phyloP scores from a whole-genome alignment of 2,797 vertebrate genomes.

The Oreochromis grahami region DNA sequence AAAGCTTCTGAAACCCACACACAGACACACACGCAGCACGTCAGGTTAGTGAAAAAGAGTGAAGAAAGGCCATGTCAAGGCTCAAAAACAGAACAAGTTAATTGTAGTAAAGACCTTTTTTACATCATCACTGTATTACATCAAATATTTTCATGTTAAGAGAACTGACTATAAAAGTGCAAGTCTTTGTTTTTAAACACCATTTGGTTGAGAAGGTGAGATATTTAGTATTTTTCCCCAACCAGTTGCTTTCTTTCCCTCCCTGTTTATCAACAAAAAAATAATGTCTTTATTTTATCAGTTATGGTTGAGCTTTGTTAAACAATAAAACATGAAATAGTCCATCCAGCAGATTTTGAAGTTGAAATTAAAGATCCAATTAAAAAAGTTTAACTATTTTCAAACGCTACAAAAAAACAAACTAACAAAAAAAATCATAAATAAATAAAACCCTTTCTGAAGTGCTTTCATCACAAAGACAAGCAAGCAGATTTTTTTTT shows the following conservation, averaged over 20 bases:
- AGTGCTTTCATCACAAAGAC: neutral
- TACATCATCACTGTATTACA: neutral
- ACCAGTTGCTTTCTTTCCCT: neutral
- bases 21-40: neutral
- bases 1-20: neutral
- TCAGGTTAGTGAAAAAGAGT: constrained; percentile 21
- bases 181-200: neutral
- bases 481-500: accelerated
- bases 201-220: neutral
- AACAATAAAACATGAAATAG: neutral
- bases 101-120: neutral
- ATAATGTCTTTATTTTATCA: neutral
- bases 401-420: neutral
- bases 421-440: neutral
- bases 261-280: neutral
- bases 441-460: neutral
- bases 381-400: neutral
- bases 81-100: neutral
- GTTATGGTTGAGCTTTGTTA: neutral
- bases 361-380: neutral
- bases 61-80: neutral
- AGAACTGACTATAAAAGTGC: neutral
- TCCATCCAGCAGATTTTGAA: neutral
- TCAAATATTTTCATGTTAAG: neutral
- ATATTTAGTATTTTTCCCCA: neutral